Conservation (phyloP, 64 coral and sea anemone genomes). For the Stichodactyla helianthus region DNA sequence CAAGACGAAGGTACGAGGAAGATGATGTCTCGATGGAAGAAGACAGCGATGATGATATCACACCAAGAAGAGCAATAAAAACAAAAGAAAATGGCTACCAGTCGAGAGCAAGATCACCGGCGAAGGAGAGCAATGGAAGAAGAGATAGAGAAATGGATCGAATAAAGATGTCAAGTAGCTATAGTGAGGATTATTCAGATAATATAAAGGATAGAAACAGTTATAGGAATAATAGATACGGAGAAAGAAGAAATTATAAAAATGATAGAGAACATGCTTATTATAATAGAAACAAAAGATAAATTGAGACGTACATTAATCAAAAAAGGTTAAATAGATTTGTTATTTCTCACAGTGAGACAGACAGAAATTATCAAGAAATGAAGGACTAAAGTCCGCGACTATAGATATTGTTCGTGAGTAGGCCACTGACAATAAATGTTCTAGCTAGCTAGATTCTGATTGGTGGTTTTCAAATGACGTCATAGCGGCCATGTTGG, state of each 20-base stretch:
- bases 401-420: too few species aligned
- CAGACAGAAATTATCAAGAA: too few species aligned
- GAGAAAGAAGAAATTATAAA: neutral
- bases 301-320: neutral
- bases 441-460: too few species aligned
- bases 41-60: neutral
- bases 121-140: neutral
- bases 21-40: neutral
- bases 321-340: too few species aligned
- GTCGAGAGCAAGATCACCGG: neutral
- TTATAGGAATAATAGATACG: neutral
- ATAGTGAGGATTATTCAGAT: neutral
- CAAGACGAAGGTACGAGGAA: neutral
- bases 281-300: slow-evolving; percentile 1
- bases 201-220: neutral
- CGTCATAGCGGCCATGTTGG: too few species aligned
- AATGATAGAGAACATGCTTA: neutral
- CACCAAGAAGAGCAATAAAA: neutral
- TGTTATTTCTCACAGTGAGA: too few species aligned
- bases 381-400: too few species aligned
- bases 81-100: neutral
- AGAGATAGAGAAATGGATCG: neutral
- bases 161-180: too few species aligned
- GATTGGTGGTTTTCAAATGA: too few species aligned
- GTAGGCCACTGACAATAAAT: too few species aligned